Conservation (phyloP, 2,797 vertebrate species). For the Thalassophryne amazonica region DNA sequence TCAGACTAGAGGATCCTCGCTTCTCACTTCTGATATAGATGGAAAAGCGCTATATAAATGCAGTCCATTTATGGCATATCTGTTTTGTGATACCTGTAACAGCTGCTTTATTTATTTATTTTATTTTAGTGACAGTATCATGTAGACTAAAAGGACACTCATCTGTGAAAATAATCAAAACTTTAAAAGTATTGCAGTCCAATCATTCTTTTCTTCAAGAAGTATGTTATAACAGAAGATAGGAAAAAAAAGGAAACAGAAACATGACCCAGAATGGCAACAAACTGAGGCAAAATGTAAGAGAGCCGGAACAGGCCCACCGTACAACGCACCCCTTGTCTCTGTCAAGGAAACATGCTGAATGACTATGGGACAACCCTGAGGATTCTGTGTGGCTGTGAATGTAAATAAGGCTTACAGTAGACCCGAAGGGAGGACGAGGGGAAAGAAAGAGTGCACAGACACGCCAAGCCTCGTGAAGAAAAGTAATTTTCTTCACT, state of each 20-base stretch:
- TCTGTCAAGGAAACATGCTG: slow-evolving; percentile 39
- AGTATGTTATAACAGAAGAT: no score
- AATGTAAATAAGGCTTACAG: slow-evolving; percentile 70
- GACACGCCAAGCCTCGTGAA: slow-evolving; percentile 47
- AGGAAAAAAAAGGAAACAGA: not conserved
- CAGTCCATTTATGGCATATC: no score
- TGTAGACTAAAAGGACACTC: no score
- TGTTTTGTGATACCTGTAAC: no score
- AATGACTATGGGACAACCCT: slow-evolving; percentile 29
- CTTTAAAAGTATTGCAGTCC: no score
- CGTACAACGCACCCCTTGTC: slow-evolving; percentile 44
- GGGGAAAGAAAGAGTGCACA: slow-evolving; percentile 14
- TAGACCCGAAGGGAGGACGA: slow-evolving; percentile 44
- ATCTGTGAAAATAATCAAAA: no score
- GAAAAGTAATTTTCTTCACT: slow-evolving; percentile 72
- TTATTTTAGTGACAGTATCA: no score
- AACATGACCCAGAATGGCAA: slow-evolving; percentile 16
- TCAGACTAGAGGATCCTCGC: no score
- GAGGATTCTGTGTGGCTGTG: slow-evolving; percentile 33
- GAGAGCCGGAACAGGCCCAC: slow-evolving; percentile 20
- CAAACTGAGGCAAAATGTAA: slow-evolving; percentile 34
- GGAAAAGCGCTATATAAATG: no score
- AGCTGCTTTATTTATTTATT: no score
- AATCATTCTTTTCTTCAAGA: no score
- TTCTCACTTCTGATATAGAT: no score